Conservation (phyloP, 2,888 invertebrate species). For the Cerceris rybyensis region DNA sequence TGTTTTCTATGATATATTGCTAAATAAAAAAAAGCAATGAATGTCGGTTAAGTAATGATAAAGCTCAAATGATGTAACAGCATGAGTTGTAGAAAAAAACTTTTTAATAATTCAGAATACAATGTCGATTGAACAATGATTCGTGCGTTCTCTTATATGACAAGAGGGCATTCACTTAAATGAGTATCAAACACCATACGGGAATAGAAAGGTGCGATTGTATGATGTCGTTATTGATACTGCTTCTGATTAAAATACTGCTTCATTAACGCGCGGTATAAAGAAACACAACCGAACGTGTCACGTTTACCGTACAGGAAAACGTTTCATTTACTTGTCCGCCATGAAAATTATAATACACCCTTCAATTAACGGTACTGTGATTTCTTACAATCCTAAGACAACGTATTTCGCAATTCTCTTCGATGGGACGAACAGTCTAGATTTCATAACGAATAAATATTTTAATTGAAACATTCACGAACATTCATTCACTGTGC, state of each 20-base stretch:
- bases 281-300: conserved; percentile 59
- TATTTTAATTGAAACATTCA: background rate
- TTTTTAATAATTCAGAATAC: background rate
- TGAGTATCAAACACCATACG: conserved; percentile 9
- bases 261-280: conserved; percentile 37
- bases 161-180: conserved; percentile 16
- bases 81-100: background rate
- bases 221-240: conserved; percentile 27
- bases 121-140: background rate
- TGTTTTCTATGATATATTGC: conserved; percentile 20
- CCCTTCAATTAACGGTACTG: conserved; percentile 9
- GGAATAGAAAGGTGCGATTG: conserved; percentile 11
- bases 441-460: background rate
- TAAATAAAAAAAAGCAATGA: conserved; percentile 18
- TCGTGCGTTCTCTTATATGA: conserved; percentile 4
- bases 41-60: background rate
- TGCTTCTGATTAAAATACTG: conserved; percentile 53
- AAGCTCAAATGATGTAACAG: conserved; percentile 1
- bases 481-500: conserved; percentile 19
- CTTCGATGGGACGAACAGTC: background rate
- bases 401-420: background rate
- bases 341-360: conserved; percentile 33
- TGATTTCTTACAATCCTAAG: conserved; percentile 1
- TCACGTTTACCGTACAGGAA: conserved; percentile 30
- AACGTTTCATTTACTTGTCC: conserved; percentile 12